Base-by-base conservation (phyloP, 2,888 invertebrate genomes). In the Malachius bipustulatus region DNA sequence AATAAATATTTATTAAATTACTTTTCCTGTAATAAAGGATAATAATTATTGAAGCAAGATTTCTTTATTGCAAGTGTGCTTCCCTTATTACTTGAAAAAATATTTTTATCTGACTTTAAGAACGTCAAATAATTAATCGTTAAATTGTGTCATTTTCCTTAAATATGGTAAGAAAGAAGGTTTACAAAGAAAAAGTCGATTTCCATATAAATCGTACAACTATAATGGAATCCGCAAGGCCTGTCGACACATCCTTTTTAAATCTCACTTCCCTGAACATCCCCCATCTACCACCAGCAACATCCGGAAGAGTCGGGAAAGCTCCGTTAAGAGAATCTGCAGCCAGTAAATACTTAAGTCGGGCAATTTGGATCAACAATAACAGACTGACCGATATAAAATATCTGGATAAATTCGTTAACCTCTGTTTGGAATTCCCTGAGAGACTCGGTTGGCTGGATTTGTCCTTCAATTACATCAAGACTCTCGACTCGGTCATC, bases 301-400 rank as follows among this genome's bases (percentile, higher is more conserved):
- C 6, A 6, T 6, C 59, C 4, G 51, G 58, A 1, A 50, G 67
- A 33, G 56, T 63, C 2, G 62, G 65, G 4, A 60, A 56, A 28
- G 49, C 61, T 4, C 66, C 66, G 1, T 50, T 53, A 4, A 52
- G 61, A 29, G 60, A 63, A 2, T 28, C 51, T 4, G 39, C 55
- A n/a, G 56, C 50, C 15, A 51, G 58, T 9, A 63, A 59, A 41
- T 67, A 63, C 40, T 41, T 68, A 11, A 66, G 68, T 3, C 58
- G 59, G 45, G 58, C 67, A 0, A 45, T 70, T 6, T 69, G 69
- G 69, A 48, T 70, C 24, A 66, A 66, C 46, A 67, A 69, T 49
- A 70, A 70, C 47, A 55, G 50, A 34, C 44, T 70, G 14, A 55
- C 50, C 6, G 57, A 50, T 19, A 55, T 63, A 16, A 47, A 50